phyloP scores from a whole-genome alignment of 2,113 vertebrate genomes.

The Bettongia penicillata region DNA sequence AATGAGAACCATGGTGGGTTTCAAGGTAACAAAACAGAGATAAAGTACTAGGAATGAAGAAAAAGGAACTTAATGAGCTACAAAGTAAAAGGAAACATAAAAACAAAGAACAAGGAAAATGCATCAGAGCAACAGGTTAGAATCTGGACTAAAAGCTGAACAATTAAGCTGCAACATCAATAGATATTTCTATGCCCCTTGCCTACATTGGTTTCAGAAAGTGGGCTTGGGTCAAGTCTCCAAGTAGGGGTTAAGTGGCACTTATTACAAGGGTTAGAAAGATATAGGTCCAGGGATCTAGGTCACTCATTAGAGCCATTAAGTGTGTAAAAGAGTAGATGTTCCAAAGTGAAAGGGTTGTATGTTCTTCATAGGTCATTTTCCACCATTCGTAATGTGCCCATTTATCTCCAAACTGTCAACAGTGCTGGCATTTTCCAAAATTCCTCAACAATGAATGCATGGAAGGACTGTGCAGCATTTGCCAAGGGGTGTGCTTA shows the following conservation, averaged over 20 bases:
- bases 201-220: background rate
- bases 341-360: background rate
- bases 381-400: background rate
- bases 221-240: background rate
- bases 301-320: background rate
- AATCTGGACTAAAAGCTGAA: background rate
- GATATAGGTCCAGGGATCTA: background rate
- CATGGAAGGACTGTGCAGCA: background rate
- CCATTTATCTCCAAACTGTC: background rate
- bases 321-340: background rate
- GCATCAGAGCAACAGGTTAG: background rate
- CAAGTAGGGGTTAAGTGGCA: background rate
- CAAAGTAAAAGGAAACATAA: background rate
- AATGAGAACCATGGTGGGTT: background rate
- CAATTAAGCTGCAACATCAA: background rate
- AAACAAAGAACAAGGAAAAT: background rate
- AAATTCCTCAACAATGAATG: conserved; percentile 8
- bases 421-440: conserved; percentile 11
- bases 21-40: background rate
- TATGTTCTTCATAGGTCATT: background rate
- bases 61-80: background rate
- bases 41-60: background rate
- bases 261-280: background rate
- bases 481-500: conserved; percentile 9
- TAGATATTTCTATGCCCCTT: background rate